A percentile compares a stretch with the other conserved stretches of the same genome.
phyloP scores from a whole-genome alignment of 1,140 invertebrate species.

The Apis mellifera region DNA sequence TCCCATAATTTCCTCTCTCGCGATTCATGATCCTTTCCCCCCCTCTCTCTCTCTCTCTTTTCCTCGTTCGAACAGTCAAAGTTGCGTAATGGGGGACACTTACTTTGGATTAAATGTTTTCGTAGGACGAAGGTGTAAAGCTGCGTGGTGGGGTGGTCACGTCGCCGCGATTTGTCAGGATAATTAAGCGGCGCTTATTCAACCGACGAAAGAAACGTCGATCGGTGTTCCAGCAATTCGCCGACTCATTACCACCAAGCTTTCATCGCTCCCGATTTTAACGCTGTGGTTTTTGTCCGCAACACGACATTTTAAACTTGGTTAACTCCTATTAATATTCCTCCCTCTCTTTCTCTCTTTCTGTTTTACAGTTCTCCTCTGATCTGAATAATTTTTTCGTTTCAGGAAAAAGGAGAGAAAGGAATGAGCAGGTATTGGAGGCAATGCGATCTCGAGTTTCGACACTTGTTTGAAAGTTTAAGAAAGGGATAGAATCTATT shows the following conservation, averaged over 20 bases:
- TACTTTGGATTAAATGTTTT: background rate
- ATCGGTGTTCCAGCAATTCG: constrained; percentile 19
- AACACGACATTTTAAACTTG: background rate
- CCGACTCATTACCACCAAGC: constrained; percentile 12
- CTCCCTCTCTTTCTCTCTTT: too few species aligned
- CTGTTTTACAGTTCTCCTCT: background rate
- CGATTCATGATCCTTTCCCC: background rate
- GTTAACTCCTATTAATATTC: background rate
- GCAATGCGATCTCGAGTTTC: background rate
- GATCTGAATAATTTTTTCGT: background rate
- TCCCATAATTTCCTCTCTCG: too few species aligned
- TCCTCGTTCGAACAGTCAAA: background rate
- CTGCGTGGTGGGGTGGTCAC: constrained; percentile 1
- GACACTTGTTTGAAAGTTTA: background rate
- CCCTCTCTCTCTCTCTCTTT: background rate
- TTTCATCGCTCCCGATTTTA: background rate
- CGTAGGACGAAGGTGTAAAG: background rate
- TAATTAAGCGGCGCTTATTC: constrained; percentile 32
- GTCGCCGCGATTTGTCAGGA: constrained; percentile 27
- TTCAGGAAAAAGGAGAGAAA: background rate
- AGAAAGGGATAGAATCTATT: background rate
- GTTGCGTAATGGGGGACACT: background rate
- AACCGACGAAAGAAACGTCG: constrained; percentile 23
- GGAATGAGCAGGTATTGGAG: background rate
- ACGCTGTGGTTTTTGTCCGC: background rate